phyloP scores from a whole-genome alignment of 92 coral and sea anemone genomes.

The Epizoanthus stellaris region DNA sequence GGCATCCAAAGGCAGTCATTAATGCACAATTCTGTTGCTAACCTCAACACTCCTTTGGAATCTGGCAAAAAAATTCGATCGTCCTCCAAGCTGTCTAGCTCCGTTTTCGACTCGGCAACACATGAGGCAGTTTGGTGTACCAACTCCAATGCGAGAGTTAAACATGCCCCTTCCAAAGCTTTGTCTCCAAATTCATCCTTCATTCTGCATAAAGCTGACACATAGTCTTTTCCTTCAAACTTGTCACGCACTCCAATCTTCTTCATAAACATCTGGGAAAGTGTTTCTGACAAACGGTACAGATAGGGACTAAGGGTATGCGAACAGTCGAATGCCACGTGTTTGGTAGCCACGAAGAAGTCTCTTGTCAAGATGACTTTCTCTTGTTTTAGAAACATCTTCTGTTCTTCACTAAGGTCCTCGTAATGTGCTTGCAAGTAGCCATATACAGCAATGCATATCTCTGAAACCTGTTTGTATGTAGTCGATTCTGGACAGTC shows the following conservation, averaged over 20 bases:
- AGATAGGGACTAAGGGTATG: conserved; percentile 62
- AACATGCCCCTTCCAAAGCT: not conserved
- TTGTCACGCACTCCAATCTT: conserved; percentile 48
- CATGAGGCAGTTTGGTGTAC: conserved; percentile 11
- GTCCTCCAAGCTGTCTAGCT: not conserved
- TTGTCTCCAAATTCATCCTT: conserved; percentile 26
- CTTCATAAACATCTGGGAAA: conserved; percentile 31
- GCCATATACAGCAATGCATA: conserved; percentile 44
- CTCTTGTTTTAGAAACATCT: conserved; percentile 24
- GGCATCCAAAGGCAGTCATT: conserved; percentile 76
- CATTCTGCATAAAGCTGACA: conserved; percentile 37
- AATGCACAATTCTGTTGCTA: conserved; percentile 54
- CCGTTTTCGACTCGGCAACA: not conserved
- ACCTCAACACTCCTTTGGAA: conserved; percentile 44
- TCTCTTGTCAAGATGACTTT: conserved; percentile 42
- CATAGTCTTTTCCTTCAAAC: conserved; percentile 52
- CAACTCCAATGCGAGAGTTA: conserved; percentile 27
- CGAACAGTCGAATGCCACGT: conserved; percentile 49
- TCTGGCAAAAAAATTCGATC: conserved; percentile 65
- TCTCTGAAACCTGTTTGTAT: not conserved
- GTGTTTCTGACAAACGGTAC: conserved; percentile 31
- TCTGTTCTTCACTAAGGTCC: conserved; percentile 16
- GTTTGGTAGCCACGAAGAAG: conserved; percentile 39
- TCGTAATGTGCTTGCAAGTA: conserved; percentile 47
- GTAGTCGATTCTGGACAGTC: not conserved